A percentile compares a stretch with the other conserved stretches of the same genome.
These are phyloP conservation scores for Pelosia muscerda DNA, from an alignment of 2,888 invertebrate species.

Conservation along the genomic window DNA sequence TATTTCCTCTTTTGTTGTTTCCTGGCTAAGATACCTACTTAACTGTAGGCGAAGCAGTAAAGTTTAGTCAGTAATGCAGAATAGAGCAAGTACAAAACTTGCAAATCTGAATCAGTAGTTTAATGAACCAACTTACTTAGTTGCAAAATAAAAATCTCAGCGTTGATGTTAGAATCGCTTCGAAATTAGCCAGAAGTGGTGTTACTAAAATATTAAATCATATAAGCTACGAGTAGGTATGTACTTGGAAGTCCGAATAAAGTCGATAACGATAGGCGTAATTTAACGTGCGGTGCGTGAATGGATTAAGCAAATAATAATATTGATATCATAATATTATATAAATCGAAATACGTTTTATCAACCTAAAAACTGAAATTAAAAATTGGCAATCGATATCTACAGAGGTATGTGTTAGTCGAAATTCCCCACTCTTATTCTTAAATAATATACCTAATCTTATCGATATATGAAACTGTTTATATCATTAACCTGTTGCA, in stretches of 20 bases:
- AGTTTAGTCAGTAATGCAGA: no score
- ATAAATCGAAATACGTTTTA: neutral
- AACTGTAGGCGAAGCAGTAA: neutral
- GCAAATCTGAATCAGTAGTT: neutral
- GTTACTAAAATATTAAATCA: neutral
- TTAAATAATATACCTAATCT: constrained; percentile 7
- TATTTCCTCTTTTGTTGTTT: neutral
- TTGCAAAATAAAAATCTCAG: neutral
- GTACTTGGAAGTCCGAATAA: neutral
- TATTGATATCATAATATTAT: neutral
- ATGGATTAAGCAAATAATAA: neutral
- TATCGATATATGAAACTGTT: neutral
- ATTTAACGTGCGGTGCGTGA: neutral
- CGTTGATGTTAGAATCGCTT: neutral
- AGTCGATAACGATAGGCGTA: neutral
- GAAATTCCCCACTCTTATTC: neutral
- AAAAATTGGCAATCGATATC: neutral
- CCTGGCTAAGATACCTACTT: neutral
- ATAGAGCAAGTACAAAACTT: neutral
- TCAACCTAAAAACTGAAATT: neutral
- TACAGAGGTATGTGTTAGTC: neutral
- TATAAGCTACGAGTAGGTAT: neutral
- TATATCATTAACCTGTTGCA: neutral
- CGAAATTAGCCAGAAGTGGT: neutral
- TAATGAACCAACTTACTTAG: neutral